Conservation (phyloP, 2,888 invertebrate genomes). For the Loripinus fragilis region DNA sequence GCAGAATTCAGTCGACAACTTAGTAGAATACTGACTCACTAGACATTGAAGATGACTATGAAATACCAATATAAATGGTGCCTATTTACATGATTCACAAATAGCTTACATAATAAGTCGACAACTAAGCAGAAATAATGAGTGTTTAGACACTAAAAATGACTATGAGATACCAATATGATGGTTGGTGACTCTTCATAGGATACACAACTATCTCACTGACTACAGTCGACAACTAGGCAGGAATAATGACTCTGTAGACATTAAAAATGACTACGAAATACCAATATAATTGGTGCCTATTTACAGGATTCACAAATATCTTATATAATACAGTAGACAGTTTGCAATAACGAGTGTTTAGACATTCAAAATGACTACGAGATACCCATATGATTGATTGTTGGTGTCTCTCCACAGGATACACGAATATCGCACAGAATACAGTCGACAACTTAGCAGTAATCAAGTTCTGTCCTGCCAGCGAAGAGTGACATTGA, state of each 20-base stretch:
- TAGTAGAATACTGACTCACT: conserved; percentile 51
- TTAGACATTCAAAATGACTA: too few species aligned
- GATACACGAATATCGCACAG: conserved; percentile 76
- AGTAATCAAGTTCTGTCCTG: too few species aligned
- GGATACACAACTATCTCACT: conserved; percentile 76
- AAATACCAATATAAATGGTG: conserved; percentile 48
- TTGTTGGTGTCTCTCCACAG: conserved; percentile 87
- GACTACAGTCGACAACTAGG: conserved; percentile 74
- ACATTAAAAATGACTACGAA: conserved; percentile 60
- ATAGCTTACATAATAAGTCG: too few species aligned
- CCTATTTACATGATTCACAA: too few species aligned
- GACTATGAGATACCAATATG: too few species aligned
- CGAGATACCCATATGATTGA: too few species aligned
- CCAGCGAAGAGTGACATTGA: too few species aligned
- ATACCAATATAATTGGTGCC: conserved; percentile 45
- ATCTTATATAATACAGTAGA: too few species aligned
- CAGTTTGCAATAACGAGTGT: too few species aligned
- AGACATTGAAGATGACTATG: conserved; percentile 59
- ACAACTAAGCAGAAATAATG: too few species aligned
- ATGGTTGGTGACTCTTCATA: conserved; percentile 87
- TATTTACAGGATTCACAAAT: too few species aligned
- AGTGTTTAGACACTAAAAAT: too few species aligned
- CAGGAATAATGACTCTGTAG: conserved; percentile 53
- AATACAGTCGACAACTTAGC: conserved; percentile 72
- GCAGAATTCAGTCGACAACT: conserved; percentile 75